Percentiles rank a stretch among this genome's conserved stretches.
These are phyloP conservation scores for Coracopsis vasa DNA, from an alignment of 2,113 vertebrate genomes.

Conservation along the genomic window DNA sequence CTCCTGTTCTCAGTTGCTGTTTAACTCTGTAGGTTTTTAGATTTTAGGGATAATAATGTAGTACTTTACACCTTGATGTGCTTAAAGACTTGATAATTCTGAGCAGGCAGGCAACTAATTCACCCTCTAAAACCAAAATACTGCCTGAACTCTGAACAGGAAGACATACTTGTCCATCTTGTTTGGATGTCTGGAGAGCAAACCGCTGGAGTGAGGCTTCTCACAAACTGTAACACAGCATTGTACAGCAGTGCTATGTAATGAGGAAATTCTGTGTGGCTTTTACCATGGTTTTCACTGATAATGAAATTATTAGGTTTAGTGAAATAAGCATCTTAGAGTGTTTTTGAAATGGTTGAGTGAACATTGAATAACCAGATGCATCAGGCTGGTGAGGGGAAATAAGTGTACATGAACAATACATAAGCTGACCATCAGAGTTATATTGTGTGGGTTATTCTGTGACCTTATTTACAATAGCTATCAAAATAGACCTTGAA, in stretches of 20 bases:
- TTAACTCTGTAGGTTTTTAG: neutral
- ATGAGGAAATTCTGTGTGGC: neutral
- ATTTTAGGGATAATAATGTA: neutral
- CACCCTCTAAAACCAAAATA: neutral
- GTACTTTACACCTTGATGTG: neutral
- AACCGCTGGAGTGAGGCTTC: neutral
- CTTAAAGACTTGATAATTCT: neutral
- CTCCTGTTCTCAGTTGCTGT: neutral
- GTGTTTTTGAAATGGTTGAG: neutral
- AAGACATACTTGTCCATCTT: neutral
- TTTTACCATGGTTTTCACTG: neutral
- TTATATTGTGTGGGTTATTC: neutral
- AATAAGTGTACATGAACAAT: neutral
- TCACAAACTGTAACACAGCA: neutral
- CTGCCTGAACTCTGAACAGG: neutral
- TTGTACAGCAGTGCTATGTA: neutral
- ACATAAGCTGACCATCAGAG: neutral
- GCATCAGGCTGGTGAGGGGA: neutral
- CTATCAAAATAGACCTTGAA: neutral
- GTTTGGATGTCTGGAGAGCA: neutral
- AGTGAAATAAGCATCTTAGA: neutral
- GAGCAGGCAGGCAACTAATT: neutral
- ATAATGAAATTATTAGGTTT: neutral
- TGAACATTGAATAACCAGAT: neutral
- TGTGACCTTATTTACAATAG: neutral